phyloP scores from a whole-genome alignment of 2,113 vertebrate species.

The Dasypus novemcinctus region DNA sequence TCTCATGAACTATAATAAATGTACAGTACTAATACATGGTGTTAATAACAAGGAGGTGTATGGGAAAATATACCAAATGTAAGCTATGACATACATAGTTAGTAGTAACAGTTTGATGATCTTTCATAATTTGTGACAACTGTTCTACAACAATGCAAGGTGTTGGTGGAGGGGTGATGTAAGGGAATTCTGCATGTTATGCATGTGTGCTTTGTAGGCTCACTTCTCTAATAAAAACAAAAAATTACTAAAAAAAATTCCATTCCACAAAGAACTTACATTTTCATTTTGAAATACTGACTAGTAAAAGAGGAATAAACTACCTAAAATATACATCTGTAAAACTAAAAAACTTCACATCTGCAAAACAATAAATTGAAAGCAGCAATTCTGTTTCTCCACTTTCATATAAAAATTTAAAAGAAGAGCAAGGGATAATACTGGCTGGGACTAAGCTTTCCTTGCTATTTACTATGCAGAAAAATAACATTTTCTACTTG shows the following conservation, averaged over 20 bases:
- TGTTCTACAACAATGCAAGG: too few species aligned
- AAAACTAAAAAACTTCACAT: neutral
- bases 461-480: neutral
- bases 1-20: too few species aligned
- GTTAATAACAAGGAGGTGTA: too few species aligned
- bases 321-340: neutral
- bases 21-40: too few species aligned
- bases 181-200: too few species aligned
- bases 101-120: too few species aligned
- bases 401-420: neutral
- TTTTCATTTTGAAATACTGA: slow-evolving; percentile 11
- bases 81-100: too few species aligned
- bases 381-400: neutral
- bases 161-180: too few species aligned
- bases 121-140: too few species aligned
- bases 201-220: too few species aligned
- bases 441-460: neutral
- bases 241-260: neutral
- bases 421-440: neutral
- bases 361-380: slow-evolving; percentile 16
- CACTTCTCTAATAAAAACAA: too few species aligned
- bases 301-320: neutral
- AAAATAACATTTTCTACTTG: neutral
- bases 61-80: too few species aligned
- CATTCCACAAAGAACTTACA: neutral